Evolutionary conservation across 1,140 invertebrate genomes (phyloP).

Genomic region (Latrodectus geometricus): DNA sequence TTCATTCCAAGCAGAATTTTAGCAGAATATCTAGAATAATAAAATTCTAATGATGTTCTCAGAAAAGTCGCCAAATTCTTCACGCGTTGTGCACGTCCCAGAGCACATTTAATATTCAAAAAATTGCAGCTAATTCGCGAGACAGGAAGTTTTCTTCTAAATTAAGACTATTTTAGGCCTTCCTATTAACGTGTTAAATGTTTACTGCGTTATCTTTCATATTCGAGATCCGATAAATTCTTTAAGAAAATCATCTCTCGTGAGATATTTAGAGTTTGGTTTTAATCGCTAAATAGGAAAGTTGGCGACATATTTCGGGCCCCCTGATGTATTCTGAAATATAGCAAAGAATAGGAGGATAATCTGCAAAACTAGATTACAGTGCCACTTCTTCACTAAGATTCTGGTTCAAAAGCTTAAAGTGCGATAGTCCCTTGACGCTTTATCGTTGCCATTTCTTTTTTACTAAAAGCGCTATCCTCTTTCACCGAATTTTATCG

Average conservation of each 20-base stretch:
- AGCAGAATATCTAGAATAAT: neutral
- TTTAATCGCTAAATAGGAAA: constrained; percentile 46
- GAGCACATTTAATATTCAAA: constrained; percentile 37
- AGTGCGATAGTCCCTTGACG: constrained; percentile 38
- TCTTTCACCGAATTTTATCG: constrained; percentile 14
- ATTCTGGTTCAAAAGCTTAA: constrained; percentile 28
- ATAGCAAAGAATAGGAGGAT: neutral
- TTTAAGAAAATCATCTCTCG: neutral
- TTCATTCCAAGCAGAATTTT: neutral
- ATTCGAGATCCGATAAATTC: constrained; percentile 29
- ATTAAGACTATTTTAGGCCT: neutral
- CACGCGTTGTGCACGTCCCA: neutral
- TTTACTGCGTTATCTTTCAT: constrained; percentile 30
- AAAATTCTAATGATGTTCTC: constrained; percentile 9
- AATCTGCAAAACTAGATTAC: constrained; percentile 53
- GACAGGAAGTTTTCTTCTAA: neutral
- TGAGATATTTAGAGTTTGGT: constrained; percentile 19
- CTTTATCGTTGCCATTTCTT: constrained; percentile 57
- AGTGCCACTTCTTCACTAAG: neutral
- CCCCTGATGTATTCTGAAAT: neutral
- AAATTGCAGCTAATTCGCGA: neutral
- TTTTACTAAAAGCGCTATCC: constrained; percentile 47
- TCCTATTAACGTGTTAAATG: constrained; percentile 38
- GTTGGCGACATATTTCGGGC: neutral
- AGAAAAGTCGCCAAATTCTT: neutral